These are phyloP conservation scores for Cichlasoma orientale DNA, from an alignment of 2,797 vertebrate genomes.

Conservation along the genomic window DNA sequence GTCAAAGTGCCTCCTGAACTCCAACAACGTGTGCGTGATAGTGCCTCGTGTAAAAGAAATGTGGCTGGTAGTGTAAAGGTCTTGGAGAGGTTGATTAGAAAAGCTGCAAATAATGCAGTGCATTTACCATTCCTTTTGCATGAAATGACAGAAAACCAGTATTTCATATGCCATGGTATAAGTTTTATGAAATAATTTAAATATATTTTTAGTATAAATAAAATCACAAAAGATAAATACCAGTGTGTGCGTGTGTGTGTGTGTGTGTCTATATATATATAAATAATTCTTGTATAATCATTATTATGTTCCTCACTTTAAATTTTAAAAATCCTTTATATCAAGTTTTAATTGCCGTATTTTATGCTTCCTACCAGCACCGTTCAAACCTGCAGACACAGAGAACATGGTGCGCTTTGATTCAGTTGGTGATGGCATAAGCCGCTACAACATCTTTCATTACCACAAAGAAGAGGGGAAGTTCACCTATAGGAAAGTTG, in stretches of 20 bases:
- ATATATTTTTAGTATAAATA: too few species aligned
- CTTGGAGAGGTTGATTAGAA: background rate
- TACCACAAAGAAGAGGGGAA: slow-evolving; percentile 86
- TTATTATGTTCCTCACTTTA: background rate
- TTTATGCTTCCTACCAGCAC: slow-evolving; percentile 80
- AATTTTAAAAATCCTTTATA: background rate
- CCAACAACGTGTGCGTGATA: background rate
- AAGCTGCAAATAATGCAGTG: background rate
- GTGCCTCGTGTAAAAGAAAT: background rate
- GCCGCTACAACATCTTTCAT: slow-evolving; percentile 98
- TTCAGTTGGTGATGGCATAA: slow-evolving; percentile 90
- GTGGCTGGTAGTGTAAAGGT: background rate
- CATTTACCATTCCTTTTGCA: background rate
- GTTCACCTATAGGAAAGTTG: slow-evolving; percentile 92
- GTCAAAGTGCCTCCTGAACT: background rate
- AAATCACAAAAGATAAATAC: background rate
- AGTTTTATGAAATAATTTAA: background rate
- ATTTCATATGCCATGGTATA: too few species aligned
- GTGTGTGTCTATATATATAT: too few species aligned
- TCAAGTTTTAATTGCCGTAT: slow-evolving; percentile 1
- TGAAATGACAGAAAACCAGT: background rate
- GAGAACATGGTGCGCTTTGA: slow-evolving; percentile 90
- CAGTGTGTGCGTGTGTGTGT: too few species aligned
- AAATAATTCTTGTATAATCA: background rate
- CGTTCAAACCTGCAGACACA: slow-evolving; percentile 90